Percentiles rank a stretch among this genome's conserved stretches.
Conservation (phyloP, 1,140 invertebrate genomes). For the Anoplolepis gracilipes region DNA sequence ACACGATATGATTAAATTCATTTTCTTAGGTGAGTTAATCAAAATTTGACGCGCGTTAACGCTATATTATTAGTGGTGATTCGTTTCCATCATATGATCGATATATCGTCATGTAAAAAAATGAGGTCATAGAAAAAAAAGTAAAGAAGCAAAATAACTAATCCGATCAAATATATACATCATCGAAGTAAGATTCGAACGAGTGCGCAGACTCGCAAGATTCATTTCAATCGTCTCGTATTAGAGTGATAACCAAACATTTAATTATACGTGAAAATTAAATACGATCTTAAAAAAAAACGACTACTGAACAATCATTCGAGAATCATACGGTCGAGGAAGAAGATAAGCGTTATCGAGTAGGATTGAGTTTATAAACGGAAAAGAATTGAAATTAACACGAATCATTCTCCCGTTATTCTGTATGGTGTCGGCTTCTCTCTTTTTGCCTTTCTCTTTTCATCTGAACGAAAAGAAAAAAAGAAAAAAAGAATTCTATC, state of each 20-base stretch:
- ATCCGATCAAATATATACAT: constrained; percentile 11
- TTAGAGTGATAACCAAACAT: background rate
- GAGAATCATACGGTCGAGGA: background rate
- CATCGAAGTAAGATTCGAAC: background rate
- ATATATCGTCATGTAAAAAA: background rate
- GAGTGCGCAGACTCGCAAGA: no score
- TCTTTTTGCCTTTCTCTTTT: constrained; percentile 65
- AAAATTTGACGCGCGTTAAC: background rate
- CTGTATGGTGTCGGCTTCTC: background rate
- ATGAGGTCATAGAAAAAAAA: background rate
- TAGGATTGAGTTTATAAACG: background rate
- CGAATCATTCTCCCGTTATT: background rate
- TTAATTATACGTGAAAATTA: background rate
- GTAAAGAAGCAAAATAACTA: background rate
- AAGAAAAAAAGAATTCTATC: background rate
- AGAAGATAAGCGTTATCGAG: background rate
- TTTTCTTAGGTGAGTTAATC: background rate
- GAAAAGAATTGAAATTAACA: constrained; percentile 14
- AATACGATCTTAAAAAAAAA: background rate
- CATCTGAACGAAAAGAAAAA: background rate
- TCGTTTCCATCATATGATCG: background rate
- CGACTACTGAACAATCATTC: background rate
- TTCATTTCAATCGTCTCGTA: background rate
- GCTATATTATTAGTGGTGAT: background rate
- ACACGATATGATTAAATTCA: background rate